Evolutionary conservation across 2,113 vertebrate species (phyloP), one percentile per base, ranked within the genome.

Genomic region (Carassius gibelio): DNA sequence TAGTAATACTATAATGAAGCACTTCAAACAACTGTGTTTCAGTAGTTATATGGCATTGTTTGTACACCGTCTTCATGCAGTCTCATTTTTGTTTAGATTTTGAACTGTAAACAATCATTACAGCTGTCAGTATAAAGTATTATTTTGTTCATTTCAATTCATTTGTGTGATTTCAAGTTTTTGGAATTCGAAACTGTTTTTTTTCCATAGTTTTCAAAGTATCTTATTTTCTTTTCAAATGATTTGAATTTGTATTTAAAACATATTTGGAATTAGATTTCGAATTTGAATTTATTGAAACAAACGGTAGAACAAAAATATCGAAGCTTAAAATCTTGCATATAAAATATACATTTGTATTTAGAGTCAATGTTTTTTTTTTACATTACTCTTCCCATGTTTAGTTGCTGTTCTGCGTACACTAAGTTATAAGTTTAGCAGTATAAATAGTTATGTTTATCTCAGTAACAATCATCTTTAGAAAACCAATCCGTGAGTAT

Each of bases 1-100:
- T 81, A 19, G n/a, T 66, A 13, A 26, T 45, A 64, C 59, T 64
- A 48, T 62, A 45, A 66, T 48, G 57, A 42, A 79, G 76, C 23
- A 26, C 11, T 9, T 59, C 21, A 2, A 59, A 8, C 5, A 38
- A 15, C 19, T 1, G 6, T 6, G 1, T 74, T 48, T 48, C 19
- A 72, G 30, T 19, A 38, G 55, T 42, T 9, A 61, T 13, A 23
- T 15, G 34, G 3, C 15, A 4, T 30, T n/a, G 52, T 38, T 59
- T 78, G 13, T 78, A 42, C 6, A 61, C 55, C 4, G 38, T 80
- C 57, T 0, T 5, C 1, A 4, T 45, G 23, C 10, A 30, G 11
- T 30, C 62, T 66, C 30, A 30, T 26, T 13, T 61, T 17, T 64
- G 59, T 36, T 78, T 19, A 1, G 34, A 2, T 59, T 78, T 42